Conservation (phyloP, 2,113 vertebrate genomes). For the Paramormyrops kingsleyae region DNA sequence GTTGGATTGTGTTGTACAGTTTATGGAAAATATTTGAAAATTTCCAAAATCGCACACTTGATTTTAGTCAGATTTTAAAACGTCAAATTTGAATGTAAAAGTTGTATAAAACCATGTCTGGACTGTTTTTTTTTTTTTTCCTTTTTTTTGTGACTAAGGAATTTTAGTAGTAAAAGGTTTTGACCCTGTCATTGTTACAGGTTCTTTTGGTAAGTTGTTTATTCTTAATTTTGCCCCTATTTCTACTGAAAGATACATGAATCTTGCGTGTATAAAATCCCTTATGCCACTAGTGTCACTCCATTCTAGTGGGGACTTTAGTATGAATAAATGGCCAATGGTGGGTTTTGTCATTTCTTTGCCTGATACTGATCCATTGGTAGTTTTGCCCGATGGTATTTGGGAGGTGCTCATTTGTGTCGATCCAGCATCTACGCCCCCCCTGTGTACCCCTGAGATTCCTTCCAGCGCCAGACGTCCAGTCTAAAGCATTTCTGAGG, state of each 20-base stretch:
- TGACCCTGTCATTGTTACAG: not conserved
- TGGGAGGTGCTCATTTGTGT: not conserved
- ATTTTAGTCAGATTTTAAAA: not conserved
- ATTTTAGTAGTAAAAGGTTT: not conserved
- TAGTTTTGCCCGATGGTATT: not conserved
- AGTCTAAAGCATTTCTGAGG: not conserved
- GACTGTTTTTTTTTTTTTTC: not conserved
- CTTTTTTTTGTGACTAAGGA: not conserved
- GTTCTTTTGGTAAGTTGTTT: not conserved
- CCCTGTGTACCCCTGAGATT: not conserved
- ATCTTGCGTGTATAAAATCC: not conserved
- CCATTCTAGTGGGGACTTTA: slow-evolving; percentile 4
- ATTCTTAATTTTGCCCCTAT: not conserved
- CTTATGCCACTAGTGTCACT: not conserved
- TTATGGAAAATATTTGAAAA: not conserved
- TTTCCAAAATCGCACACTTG: not conserved
- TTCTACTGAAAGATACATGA: not conserved
- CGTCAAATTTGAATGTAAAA: not conserved
- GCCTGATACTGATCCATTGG: not conserved
- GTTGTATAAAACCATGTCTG: not conserved
- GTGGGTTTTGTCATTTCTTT: not conserved
- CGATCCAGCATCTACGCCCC: not conserved
- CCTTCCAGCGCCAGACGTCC: not conserved
- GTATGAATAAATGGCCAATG: not conserved
- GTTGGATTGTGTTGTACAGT: not conserved